phyloP scores from a whole-genome alignment of 2,797 vertebrate genomes.

The Micromesistius poutassou region DNA sequence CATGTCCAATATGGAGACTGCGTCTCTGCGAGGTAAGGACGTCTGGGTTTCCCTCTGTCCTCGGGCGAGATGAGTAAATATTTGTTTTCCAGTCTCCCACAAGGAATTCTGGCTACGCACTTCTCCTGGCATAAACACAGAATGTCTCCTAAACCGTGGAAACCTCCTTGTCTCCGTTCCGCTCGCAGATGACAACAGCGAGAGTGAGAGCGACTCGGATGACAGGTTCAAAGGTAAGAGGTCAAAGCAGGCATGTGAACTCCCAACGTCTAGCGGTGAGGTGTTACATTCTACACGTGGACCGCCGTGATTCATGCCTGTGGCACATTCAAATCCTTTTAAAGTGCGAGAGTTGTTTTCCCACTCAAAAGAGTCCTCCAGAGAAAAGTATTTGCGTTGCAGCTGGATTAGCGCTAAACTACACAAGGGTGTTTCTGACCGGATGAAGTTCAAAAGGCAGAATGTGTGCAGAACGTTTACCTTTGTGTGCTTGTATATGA shows the following conservation, averaged over 20 bases:
- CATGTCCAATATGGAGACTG: conserved; percentile 89
- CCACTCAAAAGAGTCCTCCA: conserved; percentile 15
- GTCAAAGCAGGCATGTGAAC: conserved; percentile 24
- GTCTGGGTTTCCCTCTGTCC: not conserved
- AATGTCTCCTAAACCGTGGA: conserved; percentile 49
- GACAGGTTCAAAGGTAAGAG: conserved; percentile 98
- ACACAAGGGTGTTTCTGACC: conserved; percentile 10
- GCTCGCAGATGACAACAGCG: conserved; percentile 95
- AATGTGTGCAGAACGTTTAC: not conserved
- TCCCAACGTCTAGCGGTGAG: conserved; percentile 11
- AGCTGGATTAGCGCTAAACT: conserved; percentile 17
- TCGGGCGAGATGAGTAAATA: conserved; percentile 39
- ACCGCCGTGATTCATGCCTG: conserved; percentile 18
- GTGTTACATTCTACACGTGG: not conserved
- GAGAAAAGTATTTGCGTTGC: conserved; percentile 21
- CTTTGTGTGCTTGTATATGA: not conserved
- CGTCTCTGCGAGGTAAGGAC: conserved; percentile 87
- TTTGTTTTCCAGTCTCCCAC: conserved; percentile 44
- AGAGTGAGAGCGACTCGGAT: conserved; percentile 99
- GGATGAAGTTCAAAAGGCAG: not conserved
- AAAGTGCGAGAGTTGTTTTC: conserved; percentile 13
- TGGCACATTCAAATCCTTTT: not conserved
- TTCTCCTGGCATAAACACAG: conserved; percentile 37
- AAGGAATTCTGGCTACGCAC: conserved; percentile 24
- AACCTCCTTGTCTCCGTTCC: conserved; percentile 55